A percentile compares a stretch with the other conserved stretches of the same genome.
Evolutionary conservation across 2,797 vertebrate species (phyloP).

Genomic region (Stomatorhinus walkeri): DNA sequence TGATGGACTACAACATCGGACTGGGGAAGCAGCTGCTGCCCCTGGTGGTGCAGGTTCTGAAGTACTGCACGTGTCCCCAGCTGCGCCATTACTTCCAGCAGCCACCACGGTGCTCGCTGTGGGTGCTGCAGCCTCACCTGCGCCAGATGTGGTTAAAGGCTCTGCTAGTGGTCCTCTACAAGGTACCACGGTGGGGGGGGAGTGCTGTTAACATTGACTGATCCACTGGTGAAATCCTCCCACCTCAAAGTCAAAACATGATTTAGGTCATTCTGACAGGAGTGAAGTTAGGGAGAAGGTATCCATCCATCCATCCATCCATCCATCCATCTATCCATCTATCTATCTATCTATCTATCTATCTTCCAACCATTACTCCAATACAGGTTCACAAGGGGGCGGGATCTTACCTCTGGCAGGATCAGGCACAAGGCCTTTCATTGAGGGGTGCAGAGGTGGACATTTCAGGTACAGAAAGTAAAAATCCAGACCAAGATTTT

Average conservation of each 20-base stretch:
- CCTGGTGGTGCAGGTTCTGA: conserved; percentile 94
- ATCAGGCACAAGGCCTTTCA: not conserved
- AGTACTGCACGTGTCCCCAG: conserved; percentile 94
- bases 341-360: not conserved
- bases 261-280: not conserved
- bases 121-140: conserved; percentile 90
- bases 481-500: not conserved
- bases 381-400: not conserved
- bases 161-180: conserved; percentile 93
- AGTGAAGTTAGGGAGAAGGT: not conserved
- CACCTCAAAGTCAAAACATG: not conserved
- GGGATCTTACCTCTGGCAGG: not conserved
- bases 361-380: not conserved
- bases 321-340: not conserved
- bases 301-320: not conserved
- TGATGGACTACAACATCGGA: conserved; percentile 95
- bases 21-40: conserved; percentile 95
- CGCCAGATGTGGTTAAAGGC: conserved; percentile 98
- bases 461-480: not conserved
- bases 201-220: not conserved
- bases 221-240: not conserved
- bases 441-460: not conserved
- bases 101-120: conserved; percentile 92
- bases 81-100: conserved; percentile 97
- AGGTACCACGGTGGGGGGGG: conserved; percentile 60